phyloP scores from a whole-genome alignment of 2,888 invertebrate species.

The Tolmerus cingulatus region DNA sequence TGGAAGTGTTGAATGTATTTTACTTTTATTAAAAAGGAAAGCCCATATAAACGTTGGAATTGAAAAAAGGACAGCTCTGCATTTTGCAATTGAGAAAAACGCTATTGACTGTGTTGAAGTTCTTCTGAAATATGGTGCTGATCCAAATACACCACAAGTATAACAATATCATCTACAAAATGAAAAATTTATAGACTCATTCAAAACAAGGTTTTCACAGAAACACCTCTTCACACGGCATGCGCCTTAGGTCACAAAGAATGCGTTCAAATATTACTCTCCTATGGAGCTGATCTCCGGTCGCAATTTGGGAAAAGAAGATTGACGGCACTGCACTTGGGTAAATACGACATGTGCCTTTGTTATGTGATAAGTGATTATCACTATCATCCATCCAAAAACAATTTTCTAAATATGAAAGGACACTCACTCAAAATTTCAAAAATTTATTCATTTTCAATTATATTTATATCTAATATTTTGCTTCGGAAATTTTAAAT shows the following conservation, averaged over 20 bases:
- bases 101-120: constrained; percentile 76
- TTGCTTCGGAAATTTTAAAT: too few relatives aligned
- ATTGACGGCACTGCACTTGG: constrained; percentile 82
- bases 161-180: neutral
- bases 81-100: constrained; percentile 83
- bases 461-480: too few relatives aligned
- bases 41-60: constrained; percentile 83
- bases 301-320: constrained; percentile 75
- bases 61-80: constrained; percentile 76
- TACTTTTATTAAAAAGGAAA: constrained; percentile 73
- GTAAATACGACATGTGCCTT: constrained; percentile 52
- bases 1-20: constrained; percentile 62
- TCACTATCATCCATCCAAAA: too few relatives aligned
- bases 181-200: neutral
- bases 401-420: too few relatives aligned
- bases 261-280: constrained; percentile 76
- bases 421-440: too few relatives aligned
- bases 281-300: constrained; percentile 80
- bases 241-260: constrained; percentile 75
- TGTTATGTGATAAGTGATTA: too few relatives aligned
- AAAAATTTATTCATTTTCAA: too few relatives aligned
- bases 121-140: constrained; percentile 79
- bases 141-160: constrained; percentile 83
- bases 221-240: constrained; percentile 85
- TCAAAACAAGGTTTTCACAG: constrained; percentile 75